Evolutionary conservation across 2,113 vertebrate genomes (phyloP).

Genomic region (Periophthalmodon schlosseri): DNA sequence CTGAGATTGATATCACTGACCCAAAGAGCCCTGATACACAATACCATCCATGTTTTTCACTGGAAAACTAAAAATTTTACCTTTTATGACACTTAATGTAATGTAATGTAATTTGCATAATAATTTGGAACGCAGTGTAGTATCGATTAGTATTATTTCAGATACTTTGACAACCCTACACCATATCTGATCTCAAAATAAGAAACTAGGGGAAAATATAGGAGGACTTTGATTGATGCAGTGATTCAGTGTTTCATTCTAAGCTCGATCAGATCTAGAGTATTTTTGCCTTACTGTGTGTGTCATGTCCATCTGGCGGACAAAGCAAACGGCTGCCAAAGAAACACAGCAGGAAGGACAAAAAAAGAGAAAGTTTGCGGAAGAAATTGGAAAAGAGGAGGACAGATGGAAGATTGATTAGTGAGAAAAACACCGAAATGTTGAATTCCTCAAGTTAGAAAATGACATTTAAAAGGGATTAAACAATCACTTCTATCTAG

Average conservation of each 20-base stretch:
- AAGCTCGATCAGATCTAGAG: neutral
- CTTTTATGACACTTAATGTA: too few species aligned
- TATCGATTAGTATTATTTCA: too few species aligned
- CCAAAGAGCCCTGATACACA: too few species aligned
- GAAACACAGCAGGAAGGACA: conserved; percentile 9
- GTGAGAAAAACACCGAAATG: neutral
- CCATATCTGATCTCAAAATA: neutral
- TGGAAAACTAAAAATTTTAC: too few species aligned
- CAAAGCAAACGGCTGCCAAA: conserved; percentile 19
- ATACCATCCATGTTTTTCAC: too few species aligned
- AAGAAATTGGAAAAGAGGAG: neutral
- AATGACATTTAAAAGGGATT: neutral
- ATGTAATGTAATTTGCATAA: too few species aligned
- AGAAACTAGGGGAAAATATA: neutral
- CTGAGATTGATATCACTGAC: too few species aligned
- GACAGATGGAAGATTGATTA: neutral
- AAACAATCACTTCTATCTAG: neutral
- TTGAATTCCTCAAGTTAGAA: neutral
- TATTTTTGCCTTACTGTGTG: conserved; percentile 18
- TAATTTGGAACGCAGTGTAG: too few species aligned
- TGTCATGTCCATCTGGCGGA: conserved; percentile 41
- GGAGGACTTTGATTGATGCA: neutral
- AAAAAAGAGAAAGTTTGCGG: neutral
- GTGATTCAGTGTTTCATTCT: neutral
- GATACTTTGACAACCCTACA: too few species aligned